These are phyloP conservation scores for Acestrorhynchus altus DNA, from an alignment of 2,797 vertebrate genomes.

Conservation along the genomic window DNA sequence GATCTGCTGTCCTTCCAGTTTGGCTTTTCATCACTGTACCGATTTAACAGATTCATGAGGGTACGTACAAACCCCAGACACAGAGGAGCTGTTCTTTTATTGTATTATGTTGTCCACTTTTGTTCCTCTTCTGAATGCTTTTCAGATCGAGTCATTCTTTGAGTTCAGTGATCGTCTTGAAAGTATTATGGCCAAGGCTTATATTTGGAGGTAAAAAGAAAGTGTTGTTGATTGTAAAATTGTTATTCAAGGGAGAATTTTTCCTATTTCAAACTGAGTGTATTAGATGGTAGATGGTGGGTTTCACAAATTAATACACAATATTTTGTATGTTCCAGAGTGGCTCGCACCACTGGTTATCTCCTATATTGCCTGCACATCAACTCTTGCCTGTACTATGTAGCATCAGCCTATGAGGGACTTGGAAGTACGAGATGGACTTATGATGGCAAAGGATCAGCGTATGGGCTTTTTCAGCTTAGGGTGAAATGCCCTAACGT, in stretches of 20 bases:
- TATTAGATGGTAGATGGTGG: neutral
- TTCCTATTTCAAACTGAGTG: neutral
- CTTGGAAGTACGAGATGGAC: slow-evolving; percentile 85
- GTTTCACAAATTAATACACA: neutral
- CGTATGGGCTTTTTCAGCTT: slow-evolving; percentile 71
- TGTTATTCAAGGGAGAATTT: neutral
- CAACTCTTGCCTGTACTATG: slow-evolving; percentile 87
- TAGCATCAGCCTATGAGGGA: slow-evolving; percentile 85
- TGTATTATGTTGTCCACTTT: neutral
- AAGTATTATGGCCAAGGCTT: slow-evolving; percentile 88
- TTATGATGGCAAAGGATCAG: slow-evolving; percentile 85
- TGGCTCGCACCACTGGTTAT: slow-evolving; percentile 89
- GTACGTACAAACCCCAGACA: slow-evolving; percentile 67
- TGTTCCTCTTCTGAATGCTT: neutral
- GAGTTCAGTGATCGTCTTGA: slow-evolving; percentile 93
- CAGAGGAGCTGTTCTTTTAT: neutral
- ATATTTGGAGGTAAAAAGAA: slow-evolving; percentile 88
- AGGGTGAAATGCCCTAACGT: no score
- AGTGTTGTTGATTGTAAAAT: neutral
- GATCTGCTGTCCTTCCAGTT: slow-evolving; percentile 85
- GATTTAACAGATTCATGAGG: slow-evolving; percentile 86
- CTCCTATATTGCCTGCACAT: slow-evolving; percentile 88
- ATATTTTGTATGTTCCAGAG: slow-evolving; percentile 69
- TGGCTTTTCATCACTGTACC: slow-evolving; percentile 81
- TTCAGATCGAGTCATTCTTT: slow-evolving; percentile 87